Evolutionary conservation across 2,888 invertebrate genomes (phyloP).

Genomic region (Carpatolechia fugitivella): DNA sequence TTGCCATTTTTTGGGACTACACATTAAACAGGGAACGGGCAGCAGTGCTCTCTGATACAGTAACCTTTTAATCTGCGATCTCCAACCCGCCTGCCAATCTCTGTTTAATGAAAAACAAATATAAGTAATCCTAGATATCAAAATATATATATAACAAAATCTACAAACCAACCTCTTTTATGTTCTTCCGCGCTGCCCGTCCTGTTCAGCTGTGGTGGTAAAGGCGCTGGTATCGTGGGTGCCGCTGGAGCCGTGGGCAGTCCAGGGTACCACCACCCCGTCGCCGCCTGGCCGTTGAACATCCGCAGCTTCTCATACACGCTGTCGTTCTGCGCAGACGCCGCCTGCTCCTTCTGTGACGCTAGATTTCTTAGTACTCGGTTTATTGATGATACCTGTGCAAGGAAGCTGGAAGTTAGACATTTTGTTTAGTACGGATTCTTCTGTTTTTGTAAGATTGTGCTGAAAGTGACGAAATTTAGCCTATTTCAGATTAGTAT

Average conservation of each 20-base stretch:
- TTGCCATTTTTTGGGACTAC: no score
- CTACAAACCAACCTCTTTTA: conserved; percentile 83
- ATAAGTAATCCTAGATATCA: no score
- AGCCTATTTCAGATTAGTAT: no score
- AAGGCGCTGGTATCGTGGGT: conserved; percentile 85
- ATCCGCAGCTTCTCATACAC: conserved; percentile 97
- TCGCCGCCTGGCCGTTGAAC: conserved; percentile 94
- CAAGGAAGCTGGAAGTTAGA: neutral
- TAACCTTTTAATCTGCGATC: no score
- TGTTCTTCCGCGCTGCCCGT: conserved; percentile 83
- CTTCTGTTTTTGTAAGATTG: no score
- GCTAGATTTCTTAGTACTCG: conserved; percentile 97
- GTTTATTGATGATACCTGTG: conserved; percentile 98
- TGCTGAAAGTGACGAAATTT: no score
- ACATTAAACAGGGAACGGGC: no score
- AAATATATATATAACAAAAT: no score
- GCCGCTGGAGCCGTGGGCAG: conserved; percentile 86
- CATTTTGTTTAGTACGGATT: neutral
- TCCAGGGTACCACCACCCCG: conserved; percentile 92
- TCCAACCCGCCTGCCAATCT: no score
- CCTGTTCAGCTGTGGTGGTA: conserved; percentile 79
- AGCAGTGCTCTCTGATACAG: no score
- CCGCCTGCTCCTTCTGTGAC: conserved; percentile 96
- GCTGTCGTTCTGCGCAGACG: conserved; percentile 89
- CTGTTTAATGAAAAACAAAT: no score